phyloP scores from a whole-genome alignment of 2,797 vertebrate genomes.

The Channallabes apus region DNA sequence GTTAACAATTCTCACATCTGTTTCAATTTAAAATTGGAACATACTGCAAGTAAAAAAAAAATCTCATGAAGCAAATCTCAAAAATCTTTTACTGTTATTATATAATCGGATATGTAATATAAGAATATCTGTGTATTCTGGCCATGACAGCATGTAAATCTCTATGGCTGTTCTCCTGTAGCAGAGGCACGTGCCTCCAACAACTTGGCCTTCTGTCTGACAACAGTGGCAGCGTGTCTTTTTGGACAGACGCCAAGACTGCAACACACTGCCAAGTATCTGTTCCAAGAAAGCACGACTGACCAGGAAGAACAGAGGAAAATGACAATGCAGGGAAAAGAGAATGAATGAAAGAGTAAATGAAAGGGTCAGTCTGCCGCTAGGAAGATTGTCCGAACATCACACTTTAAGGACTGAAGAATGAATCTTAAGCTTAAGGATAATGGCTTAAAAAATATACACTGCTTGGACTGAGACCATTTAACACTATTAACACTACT shows the following conservation, averaged over 20 bases:
- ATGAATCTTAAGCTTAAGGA: not conserved
- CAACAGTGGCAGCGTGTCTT: conserved; percentile 45
- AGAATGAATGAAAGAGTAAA: conserved; percentile 37
- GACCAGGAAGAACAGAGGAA: conserved; percentile 41
- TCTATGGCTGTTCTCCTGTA: conserved; percentile 26
- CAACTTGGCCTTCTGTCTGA: conserved; percentile 47
- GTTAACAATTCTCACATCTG: not conserved
- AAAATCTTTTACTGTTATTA: not conserved
- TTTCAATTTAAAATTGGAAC: not conserved
- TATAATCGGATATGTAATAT: not conserved
- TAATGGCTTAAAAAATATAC: not conserved
- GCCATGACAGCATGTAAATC: conserved; percentile 1
- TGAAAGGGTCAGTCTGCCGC: conserved; percentile 32
- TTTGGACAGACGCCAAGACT: conserved; percentile 58
- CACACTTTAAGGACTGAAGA: conserved; percentile 39
- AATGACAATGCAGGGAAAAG: conserved; percentile 37
- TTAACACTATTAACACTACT: not conserved
- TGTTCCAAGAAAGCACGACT: conserved; percentile 45
- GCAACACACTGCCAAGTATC: conserved; percentile 46
- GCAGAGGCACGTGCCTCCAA: conserved; percentile 39
- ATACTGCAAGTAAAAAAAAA: not conserved
- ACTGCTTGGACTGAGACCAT: no score
- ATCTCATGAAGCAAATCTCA: not conserved
- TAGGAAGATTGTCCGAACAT: conserved; percentile 45
- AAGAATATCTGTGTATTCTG: not conserved